Percentiles rank a stretch among this genome's conserved stretches.
Conservation (phyloP, 2,113 vertebrate genomes). For the Euleptes europaea region DNA sequence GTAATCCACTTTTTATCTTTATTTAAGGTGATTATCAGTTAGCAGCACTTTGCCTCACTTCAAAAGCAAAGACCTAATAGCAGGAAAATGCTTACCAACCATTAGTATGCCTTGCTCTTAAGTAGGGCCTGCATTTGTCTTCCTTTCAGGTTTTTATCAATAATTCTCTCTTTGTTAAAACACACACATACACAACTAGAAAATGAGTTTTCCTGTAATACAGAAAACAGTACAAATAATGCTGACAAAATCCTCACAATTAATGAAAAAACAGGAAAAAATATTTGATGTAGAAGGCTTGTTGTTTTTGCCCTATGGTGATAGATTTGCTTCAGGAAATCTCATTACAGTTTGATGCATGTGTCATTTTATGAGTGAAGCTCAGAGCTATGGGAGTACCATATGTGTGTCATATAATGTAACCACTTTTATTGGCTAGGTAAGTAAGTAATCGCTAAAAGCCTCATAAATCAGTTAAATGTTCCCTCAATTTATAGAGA, state of each 20-base stretch:
- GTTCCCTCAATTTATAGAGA: slow-evolving; percentile 81
- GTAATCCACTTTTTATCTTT: background rate
- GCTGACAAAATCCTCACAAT: slow-evolving; percentile 65
- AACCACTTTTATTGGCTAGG: slow-evolving; percentile 84
- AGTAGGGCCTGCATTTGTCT: slow-evolving; percentile 2
- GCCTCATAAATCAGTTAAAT: slow-evolving; percentile 83
- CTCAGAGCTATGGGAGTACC: slow-evolving; percentile 75
- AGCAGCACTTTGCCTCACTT: background rate
- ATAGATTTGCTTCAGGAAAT: slow-evolving; percentile 82
- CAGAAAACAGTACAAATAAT: slow-evolving; percentile 37
- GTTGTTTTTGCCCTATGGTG: slow-evolving; percentile 78
- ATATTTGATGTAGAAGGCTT: slow-evolving; percentile 68
- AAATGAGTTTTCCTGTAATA: slow-evolving; percentile 44
- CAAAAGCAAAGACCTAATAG: slow-evolving; percentile 24
- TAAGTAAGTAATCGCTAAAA: slow-evolving; percentile 86
- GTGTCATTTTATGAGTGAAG: slow-evolving; percentile 79
- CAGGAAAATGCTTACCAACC: background rate
- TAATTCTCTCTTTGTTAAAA: slow-evolving; percentile 25
- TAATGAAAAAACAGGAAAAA: slow-evolving; percentile 63
- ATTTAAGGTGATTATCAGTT: background rate
- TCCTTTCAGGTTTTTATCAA: slow-evolving; percentile 8
- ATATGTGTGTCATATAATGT: slow-evolving; percentile 80
- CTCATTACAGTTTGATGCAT: slow-evolving; percentile 81
- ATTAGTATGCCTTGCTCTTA: background rate
- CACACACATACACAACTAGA: background rate